Evolutionary conservation across 1,140 invertebrate species (phyloP), one percentile per base, ranked within the genome.

Genomic region (Coelopa frigida): DNA sequence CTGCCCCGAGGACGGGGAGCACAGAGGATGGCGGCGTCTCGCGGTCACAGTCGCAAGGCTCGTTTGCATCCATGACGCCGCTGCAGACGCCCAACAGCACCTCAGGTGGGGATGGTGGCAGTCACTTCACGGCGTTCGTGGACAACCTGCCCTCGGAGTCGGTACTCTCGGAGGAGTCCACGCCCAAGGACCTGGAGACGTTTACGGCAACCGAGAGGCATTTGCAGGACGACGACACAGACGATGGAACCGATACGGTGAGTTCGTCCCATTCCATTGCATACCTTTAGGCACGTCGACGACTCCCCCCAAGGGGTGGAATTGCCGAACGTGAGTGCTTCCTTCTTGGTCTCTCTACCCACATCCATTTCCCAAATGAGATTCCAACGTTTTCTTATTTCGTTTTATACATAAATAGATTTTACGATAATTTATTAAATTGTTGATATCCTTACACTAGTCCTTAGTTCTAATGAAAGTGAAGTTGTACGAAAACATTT

Each of bases 221-320:
- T 54, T 20, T 49, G 50, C n/a, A n/a, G 4, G 38, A 36, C 18
- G 62, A 63, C 22, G 61, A 65, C 26, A 62, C 59, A 1, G 63
- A 67, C 22, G 61, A 65, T 29, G 62, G 61, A 31, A 64, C 63
- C 43, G 63, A 67, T 27, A 67, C 63, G 63, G 63, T 67, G 21
- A 67, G 63, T 62, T 12, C 11, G 35, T 21, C 22, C n/a, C n/a
- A n/a, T n/a, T n/a, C n/a, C n/a, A n/a, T n/a, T n/a, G n/a, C n/a
- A n/a, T n/a, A n/a, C n/a, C n/a, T n/a, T n/a, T n/a, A n/a, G n/a
- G n/a, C n/a, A n/a, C n/a, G n/a, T n/a, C n/a, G n/a, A n/a, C n/a
- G n/a, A n/a, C n/a, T n/a, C n/a, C n/a, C n/a, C n/a, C n/a, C n/a
- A n/a, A n/a, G n/a, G n/a, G n/a, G n/a, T n/a, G n/a, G n/a, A n/a